Evolutionary conservation across 2,888 invertebrate genomes (phyloP), one percentile per base, ranked within the genome.

Genomic region (Druceiella hillmani): DNA sequence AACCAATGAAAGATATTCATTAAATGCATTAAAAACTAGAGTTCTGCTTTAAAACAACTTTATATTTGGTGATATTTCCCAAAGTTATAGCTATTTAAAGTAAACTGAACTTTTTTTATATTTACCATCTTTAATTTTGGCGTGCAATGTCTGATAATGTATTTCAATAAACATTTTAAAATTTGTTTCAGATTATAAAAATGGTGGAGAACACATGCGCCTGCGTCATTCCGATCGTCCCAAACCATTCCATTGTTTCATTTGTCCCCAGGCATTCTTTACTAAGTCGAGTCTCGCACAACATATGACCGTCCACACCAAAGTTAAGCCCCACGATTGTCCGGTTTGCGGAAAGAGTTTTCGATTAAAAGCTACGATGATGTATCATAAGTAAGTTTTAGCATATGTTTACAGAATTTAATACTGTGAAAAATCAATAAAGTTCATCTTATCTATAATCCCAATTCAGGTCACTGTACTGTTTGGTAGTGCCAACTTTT

Each of bases 261-360:
- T 54, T 4, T 71, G 71, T 40, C 58, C 50, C 0, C 55, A 56
- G 3, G 52, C 59, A 24, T 71, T 64, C 49, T 46, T 61, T 10
- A 53, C 53, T 3, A 55, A 51, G 27, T 55, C 59, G 0, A 40
- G 45, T 9, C 51, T 64, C 1, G 58, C 61, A 2, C 31, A 45
- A 2, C 71, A 71, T 46, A 50, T 56, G 34, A 48, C 54, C 1
- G 28, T 48, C 0, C 71, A 71, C 51, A 64, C 68, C 1, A 61
- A 59, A 37, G 60, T 61, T 37, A 50, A 54, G 2, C 62, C 66
- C 0, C 53, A 50, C 37, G 48, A 53, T n/a, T 71, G 71, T 43
- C 53, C 58, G 0, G 24, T 51, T 3, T 71, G 71, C 35, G 55
- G 58, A 1, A 64, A 62, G 42, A 53, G 48, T 20, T 71, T 64